These are phyloP conservation scores for Siniperca chuatsi DNA, from an alignment of 2,113 vertebrate genomes.

Conservation along the genomic window DNA sequence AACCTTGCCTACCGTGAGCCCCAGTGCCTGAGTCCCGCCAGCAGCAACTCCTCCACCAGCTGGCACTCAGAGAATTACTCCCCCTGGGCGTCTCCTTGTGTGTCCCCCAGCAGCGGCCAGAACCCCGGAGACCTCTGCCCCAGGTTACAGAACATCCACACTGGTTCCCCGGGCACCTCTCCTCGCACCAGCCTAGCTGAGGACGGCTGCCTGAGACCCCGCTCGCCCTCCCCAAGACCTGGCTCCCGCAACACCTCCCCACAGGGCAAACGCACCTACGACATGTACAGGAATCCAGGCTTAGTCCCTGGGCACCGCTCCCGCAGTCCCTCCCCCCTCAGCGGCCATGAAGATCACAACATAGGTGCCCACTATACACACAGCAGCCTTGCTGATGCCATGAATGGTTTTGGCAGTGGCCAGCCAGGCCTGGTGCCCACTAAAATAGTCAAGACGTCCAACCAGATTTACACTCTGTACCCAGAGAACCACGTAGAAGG, in stretches of 20 bases:
- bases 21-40: conserved; percentile 97
- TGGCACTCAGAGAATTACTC: conserved; percentile 97
- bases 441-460: conserved; percentile 94
- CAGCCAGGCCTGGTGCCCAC: conserved; percentile 89
- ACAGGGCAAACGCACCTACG: conserved; percentile 96
- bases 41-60: conserved; percentile 98
- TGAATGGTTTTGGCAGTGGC: conserved; percentile 86
- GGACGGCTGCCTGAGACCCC: conserved; percentile 90
- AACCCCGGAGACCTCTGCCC: conserved; percentile 94
- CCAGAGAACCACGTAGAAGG: conserved; percentile 87
- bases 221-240: conserved; percentile 91
- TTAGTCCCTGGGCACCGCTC: conserved; percentile 88
- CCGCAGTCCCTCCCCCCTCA: conserved; percentile 93
- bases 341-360: conserved; percentile 86
- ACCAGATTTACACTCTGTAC: conserved; percentile 87
- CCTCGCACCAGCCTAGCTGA: conserved; percentile 91
- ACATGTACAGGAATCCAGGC: conserved; percentile 89
- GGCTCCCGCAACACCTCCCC: conserved; percentile 95
- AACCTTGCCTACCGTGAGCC: conserved; percentile 91
- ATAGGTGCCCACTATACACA: conserved; percentile 78
- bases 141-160: conserved; percentile 96
- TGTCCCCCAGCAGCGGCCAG: conserved; percentile 95
- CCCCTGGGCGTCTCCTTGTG: conserved; percentile 96
- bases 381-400: conserved; percentile 85
- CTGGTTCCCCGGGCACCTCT: conserved; percentile 95